Conservation (phyloP, 2,113 vertebrate genomes). For the Probosciger aterrimus region DNA sequence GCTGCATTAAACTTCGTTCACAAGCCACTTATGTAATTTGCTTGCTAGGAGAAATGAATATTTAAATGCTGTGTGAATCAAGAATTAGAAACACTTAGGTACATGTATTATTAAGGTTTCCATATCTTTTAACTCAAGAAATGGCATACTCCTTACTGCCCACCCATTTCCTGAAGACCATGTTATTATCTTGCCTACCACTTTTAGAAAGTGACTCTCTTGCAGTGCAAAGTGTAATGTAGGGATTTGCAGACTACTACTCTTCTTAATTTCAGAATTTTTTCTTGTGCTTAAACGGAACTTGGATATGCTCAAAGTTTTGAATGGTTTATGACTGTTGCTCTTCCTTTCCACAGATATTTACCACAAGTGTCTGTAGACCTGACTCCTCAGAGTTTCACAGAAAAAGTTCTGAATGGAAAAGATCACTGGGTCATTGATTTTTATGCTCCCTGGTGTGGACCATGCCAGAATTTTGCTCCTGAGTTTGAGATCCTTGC, state of each 20-base stretch:
- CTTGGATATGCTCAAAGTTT: not conserved
- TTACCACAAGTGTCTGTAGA: slow-evolving; percentile 86
- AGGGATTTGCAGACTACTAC: not conserved
- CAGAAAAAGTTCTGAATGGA: slow-evolving; percentile 82
- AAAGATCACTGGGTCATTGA: slow-evolving; percentile 93
- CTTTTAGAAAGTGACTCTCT: not conserved
- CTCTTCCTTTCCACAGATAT: slow-evolving; percentile 72
- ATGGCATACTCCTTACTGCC: not conserved
- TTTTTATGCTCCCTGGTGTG: slow-evolving; percentile 97
- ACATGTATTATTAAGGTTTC: not conserved
- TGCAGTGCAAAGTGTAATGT: not conserved
- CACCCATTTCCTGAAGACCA: not conserved
- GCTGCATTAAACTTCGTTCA: not conserved
- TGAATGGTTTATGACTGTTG: not conserved
- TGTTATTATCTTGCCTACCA: not conserved
- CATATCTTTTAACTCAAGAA: not conserved
- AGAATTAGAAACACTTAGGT: not conserved
- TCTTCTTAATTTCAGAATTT: not conserved
- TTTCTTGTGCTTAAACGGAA: not conserved
- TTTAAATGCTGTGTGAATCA: not conserved
- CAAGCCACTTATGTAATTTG: not conserved
- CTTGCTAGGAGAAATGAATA: not conserved
- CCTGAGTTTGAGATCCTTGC: slow-evolving; percentile 95
- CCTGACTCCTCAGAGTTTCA: slow-evolving; percentile 87
- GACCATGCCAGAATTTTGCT: slow-evolving; percentile 93